These are phyloP conservation scores for Pan troglodytes DNA, from an alignment of 2,113 vertebrate genomes.

Conservation along the genomic window NHGRI_mPanTro3-v2.1_pri NC_072404.2:79355001-79355500, in stretches of 20 bases:
- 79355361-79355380: constrained; percentile 18
- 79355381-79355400: constrained; percentile 20
- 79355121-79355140: not conserved
- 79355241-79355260: not conserved
- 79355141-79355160: accelerated
- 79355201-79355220: not conserved
- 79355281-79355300: not conserved
- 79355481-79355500: not conserved
- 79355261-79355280: not conserved
- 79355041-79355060: not conserved
- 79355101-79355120: not conserved
- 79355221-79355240: accelerated
- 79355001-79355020: not conserved
- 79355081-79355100: not conserved
- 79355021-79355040: not conserved
- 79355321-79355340: not conserved
- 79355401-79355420: not conserved
- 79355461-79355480: constrained; percentile 4
- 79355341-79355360: not conserved
- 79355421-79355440: not conserved
- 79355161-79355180: not conserved
- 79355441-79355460: constrained; percentile 25
- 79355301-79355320: not conserved
- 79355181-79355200: not conserved
- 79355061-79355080: not conserved